Percentiles rank a stretch among this genome's conserved stretches.
Conservation (phyloP, 1,140 invertebrate genomes). For the Idris sp. region DNA sequence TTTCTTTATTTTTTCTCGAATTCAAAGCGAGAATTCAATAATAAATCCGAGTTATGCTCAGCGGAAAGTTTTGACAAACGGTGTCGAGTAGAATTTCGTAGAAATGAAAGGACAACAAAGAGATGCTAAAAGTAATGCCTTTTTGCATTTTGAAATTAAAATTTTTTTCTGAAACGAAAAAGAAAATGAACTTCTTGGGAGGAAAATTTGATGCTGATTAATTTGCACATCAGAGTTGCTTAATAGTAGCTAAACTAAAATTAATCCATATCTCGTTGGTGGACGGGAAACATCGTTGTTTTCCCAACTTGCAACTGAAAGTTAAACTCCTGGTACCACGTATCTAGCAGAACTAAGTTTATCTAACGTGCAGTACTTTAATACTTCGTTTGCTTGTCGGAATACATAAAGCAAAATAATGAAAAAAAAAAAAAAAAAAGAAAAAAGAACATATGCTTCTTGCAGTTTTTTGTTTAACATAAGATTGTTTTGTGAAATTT, state of each 20-base stretch:
- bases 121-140: too few species aligned
- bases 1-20: too few species aligned
- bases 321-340: conserved; percentile 54
- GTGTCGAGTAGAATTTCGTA: too few species aligned
- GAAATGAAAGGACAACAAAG: too few species aligned
- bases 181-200: too few species aligned
- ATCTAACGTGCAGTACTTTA: conserved; percentile 58
- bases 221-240: conserved; percentile 58
- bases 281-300: conserved; percentile 46
- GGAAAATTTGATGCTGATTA: conserved; percentile 53
- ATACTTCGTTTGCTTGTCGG: conserved; percentile 60
- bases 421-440: not conserved
- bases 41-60: too few species aligned
- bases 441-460: too few species aligned
- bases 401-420: conserved; percentile 62
- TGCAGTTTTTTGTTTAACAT: too few species aligned
- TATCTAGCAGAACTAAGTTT: conserved; percentile 60
- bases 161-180: too few species aligned
- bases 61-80: too few species aligned
- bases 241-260: conserved; percentile 59
- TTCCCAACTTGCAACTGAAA: conserved; percentile 53
- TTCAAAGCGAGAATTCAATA: too few species aligned
- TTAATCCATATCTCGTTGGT: conserved; percentile 59
- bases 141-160: conserved; percentile 29
- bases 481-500: too few species aligned